These are phyloP conservation scores for Exocentrus adspersus DNA, from an alignment of 2,888 invertebrate genomes.

Conservation along the genomic window DNA sequence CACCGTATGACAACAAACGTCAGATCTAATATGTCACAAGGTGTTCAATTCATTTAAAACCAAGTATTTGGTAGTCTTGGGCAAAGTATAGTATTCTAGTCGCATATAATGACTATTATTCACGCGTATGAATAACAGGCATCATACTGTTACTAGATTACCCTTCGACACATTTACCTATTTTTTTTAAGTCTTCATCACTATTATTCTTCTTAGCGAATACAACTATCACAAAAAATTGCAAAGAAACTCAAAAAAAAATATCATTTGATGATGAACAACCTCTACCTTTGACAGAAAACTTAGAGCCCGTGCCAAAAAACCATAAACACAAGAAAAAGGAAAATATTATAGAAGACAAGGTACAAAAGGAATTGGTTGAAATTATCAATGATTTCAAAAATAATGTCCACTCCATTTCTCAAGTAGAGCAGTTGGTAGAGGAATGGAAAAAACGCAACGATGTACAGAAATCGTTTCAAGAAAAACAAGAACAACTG, in stretches of 20 bases:
- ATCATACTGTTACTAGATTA: no score
- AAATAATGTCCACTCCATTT: constrained; percentile 86
- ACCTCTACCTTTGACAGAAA: constrained; percentile 13
- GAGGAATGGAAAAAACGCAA: constrained; percentile 88
- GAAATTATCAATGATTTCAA: constrained; percentile 91
- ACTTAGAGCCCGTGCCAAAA: constrained; percentile 46
- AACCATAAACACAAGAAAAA: constrained; percentile 52
- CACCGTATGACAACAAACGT: no score
- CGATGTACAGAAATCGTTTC: constrained; percentile 86
- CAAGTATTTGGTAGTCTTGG: no score
- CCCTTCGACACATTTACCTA: no score
- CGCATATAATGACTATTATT: no score
- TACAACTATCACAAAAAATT: constrained; percentile 6
- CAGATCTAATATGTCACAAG: no score
- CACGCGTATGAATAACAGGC: no score
- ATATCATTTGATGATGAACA: neutral
- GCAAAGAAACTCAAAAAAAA: neutral
- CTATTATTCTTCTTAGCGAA: constrained; percentile 14
- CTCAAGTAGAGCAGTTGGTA: constrained; percentile 85
- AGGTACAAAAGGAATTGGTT: constrained; percentile 80
- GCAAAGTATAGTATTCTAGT: no score
- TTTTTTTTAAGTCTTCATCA: no score
- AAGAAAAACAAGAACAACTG: constrained; percentile 85
- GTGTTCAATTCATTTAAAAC: no score
- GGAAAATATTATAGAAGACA: constrained; percentile 61